Conservation (phyloP, 1,140 invertebrate genomes). For the Alviniconcha marisindica region DNA sequence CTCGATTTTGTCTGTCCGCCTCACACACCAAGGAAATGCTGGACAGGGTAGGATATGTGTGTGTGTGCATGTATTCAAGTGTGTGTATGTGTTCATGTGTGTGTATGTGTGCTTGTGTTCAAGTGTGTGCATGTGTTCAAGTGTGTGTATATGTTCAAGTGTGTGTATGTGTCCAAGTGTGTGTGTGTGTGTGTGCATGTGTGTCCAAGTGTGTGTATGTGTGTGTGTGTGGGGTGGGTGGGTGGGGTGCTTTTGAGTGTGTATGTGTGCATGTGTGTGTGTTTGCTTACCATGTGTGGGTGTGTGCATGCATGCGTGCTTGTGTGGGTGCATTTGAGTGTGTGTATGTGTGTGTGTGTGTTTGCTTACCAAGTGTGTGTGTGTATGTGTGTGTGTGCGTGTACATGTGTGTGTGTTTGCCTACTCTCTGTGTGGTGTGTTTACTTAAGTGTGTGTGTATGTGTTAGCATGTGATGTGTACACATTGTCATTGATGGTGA, state of each 20-base stretch:
- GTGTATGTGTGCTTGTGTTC: background rate
- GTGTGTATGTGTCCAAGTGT: background rate
- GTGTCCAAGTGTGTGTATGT: background rate
- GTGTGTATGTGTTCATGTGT: background rate
- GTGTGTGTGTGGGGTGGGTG: background rate
- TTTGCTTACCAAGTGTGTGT: no score
- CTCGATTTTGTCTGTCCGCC: slow-evolving; percentile 97
- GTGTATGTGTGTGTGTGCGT: no score
- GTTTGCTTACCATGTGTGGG: background rate
- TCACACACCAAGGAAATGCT: slow-evolving; percentile 97
- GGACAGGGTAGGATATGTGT: slow-evolving; percentile 77
- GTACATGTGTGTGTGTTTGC: no score
- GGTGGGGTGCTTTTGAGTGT: background rate
- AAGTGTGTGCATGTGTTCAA: background rate
- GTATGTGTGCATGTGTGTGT: background rate
- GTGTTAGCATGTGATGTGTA: no score
- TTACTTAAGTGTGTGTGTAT: no score
- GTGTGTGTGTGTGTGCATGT: slow-evolving; percentile 4
- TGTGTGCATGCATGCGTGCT: background rate
- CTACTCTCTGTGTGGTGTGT: no score
- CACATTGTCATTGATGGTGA: no score
- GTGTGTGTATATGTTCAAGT: background rate
- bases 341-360: slow-evolving; percentile 10
- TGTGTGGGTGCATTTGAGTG: background rate
- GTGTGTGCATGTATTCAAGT: background rate